Evolutionary conservation across 2,113 vertebrate genomes (phyloP).

Genomic region (Maccullochella peelii): DNA sequence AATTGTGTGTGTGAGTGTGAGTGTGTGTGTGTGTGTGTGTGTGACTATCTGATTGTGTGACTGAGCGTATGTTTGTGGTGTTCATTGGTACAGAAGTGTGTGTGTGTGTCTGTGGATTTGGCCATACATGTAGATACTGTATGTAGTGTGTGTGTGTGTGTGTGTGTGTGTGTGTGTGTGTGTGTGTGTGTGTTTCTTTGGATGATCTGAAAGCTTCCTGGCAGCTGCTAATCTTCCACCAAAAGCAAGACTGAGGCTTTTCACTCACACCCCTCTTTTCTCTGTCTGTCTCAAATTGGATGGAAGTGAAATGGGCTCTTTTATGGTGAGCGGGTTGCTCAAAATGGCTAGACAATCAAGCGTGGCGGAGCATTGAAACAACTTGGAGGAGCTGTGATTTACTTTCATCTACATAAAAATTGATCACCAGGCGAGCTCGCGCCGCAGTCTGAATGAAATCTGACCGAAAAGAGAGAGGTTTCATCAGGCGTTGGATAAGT

Average conservation of each 20-base stretch:
- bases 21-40: conserved; percentile 8
- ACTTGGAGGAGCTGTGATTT: conserved; percentile 67
- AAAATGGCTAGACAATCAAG: conserved; percentile 69
- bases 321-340: conserved; percentile 54
- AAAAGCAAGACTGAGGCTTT: conserved; percentile 59
- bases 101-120: conserved; percentile 24
- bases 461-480: conserved; percentile 50
- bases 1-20: conserved; percentile 29
- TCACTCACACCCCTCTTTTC: conserved; percentile 60
- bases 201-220: conserved; percentile 57
- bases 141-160: conserved; percentile 14
- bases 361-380: conserved; percentile 66
- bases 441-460: conserved; percentile 51
- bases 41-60: conserved; percentile 34
- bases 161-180: conserved; percentile 15
- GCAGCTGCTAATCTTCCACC: conserved; percentile 72
- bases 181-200: conserved; percentile 29
- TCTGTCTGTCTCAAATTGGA: conserved; percentile 66
- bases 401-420: conserved; percentile 75
- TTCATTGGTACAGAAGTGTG: background rate
- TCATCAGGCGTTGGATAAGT: conserved; percentile 57
- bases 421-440: conserved; percentile 60
- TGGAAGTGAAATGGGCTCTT: conserved; percentile 65
- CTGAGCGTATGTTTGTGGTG: conserved; percentile 14
- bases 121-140: conserved; percentile 20